These are phyloP conservation scores for Lipophrys pholis DNA, from an alignment of 2,113 vertebrate species.

Conservation along the genomic window DNA sequence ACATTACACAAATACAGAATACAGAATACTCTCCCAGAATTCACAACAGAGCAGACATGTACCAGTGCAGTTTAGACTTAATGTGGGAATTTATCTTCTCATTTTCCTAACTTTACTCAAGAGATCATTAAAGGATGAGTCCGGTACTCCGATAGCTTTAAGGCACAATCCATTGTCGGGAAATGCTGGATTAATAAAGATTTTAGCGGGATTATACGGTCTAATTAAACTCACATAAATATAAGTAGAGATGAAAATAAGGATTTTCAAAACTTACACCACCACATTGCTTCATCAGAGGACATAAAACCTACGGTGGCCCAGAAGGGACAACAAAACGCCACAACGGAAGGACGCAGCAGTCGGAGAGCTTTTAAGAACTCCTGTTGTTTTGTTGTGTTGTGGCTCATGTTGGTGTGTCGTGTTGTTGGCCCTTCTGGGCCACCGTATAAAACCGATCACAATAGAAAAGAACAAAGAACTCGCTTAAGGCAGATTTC, in stretches of 20 bases:
- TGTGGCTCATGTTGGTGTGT: no score
- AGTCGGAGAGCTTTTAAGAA: no score
- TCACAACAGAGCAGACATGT: neutral
- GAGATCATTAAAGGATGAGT: neutral
- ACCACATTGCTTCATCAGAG: neutral
- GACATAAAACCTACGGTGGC: slow-evolving; percentile 8
- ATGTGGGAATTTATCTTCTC: neutral
- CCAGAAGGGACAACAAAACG: no score
- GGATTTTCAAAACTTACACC: slow-evolving; percentile 11
- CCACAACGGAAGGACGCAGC: no score
- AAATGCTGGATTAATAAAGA: neutral
- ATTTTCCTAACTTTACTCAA: slow-evolving; percentile 1
- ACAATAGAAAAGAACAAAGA: slow-evolving; percentile 1
- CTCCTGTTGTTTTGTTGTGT: no score
- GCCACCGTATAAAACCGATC: no score
- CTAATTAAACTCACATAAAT: neutral
- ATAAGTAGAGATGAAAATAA: neutral
- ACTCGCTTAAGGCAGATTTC: neutral
- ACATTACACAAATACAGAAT: neutral
- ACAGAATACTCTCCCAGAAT: neutral
- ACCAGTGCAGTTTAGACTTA: slow-evolving; percentile 5
- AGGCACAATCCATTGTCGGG: slow-evolving; percentile 48
- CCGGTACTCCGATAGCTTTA: slow-evolving; percentile 14
- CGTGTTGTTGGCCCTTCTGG: no score
- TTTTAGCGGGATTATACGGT: slow-evolving; percentile 1